These are phyloP conservation scores for Clytia hemisphaerica DNA, from an alignment of 30 jellyfish, hydroid and myxozoan genomes.

Conservation along the genomic window DNA sequence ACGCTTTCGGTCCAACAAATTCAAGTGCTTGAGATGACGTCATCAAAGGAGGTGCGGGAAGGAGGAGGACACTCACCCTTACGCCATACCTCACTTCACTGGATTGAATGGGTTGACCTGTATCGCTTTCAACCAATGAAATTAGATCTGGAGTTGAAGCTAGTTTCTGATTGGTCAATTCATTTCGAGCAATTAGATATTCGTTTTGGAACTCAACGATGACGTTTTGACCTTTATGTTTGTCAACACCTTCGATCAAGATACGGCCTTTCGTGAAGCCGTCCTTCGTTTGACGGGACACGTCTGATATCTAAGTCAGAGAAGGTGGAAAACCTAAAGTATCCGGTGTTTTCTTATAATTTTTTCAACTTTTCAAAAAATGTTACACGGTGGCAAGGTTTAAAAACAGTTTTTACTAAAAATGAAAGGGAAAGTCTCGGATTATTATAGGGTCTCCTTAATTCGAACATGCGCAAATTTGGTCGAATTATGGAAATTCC, in stretches of 20 bases:
- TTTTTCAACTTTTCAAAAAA: no score
- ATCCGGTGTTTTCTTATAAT: no score
- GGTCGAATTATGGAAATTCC: no score
- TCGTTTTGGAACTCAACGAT: constrained; percentile 52
- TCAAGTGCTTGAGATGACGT: constrained; percentile 24
- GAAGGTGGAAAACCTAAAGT: no score
- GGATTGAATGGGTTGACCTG: constrained; percentile 48
- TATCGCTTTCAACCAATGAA: constrained; percentile 47
- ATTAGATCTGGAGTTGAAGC: constrained; percentile 56
- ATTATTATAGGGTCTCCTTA: no score
- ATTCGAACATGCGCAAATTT: no score
- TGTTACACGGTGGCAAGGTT: no score
- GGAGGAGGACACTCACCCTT: constrained; percentile 30
- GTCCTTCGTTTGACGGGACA: constrained; percentile 23
- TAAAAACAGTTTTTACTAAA: no score
- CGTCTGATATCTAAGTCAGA: constrained; percentile 18
- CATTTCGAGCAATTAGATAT: constrained; percentile 27
- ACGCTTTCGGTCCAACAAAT: constrained; percentile 45
- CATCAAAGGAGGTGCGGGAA: constrained; percentile 58
- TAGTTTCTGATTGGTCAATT: constrained; percentile 1
- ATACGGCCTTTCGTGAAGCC: constrained; percentile 47
- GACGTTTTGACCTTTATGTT: constrained; percentile 6
- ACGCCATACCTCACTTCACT: constrained; percentile 52
- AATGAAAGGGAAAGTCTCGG: no score
- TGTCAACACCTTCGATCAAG: constrained; percentile 29